A percentile compares a stretch with the other conserved stretches of the same genome.
These are phyloP conservation scores for Drosophila limbata DNA, from an alignment of 2,888 invertebrate species.

Conservation along the genomic window DNA sequence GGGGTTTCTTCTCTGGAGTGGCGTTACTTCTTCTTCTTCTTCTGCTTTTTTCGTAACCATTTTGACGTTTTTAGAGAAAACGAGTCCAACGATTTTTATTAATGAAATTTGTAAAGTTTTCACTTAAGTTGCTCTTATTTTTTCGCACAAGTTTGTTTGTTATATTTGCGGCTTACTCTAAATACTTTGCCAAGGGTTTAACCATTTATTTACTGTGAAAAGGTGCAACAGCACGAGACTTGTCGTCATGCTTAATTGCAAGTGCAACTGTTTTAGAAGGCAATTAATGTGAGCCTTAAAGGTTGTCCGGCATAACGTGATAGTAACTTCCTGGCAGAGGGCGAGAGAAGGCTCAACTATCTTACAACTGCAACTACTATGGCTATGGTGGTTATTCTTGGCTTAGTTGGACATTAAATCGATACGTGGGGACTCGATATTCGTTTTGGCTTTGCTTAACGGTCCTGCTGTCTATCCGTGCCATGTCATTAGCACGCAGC, in stretches of 20 bases:
- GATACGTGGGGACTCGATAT: constrained; percentile 35
- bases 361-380: neutral
- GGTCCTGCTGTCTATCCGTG: constrained; percentile 4
- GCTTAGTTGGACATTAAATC: constrained; percentile 46
- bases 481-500: constrained; percentile 55
- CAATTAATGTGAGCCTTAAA: constrained; percentile 8
- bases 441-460: constrained; percentile 15
- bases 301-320: constrained; percentile 10
- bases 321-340: neutral
- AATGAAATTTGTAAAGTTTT: too few relatives aligned
- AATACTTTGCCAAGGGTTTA: neutral
- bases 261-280: constrained; percentile 9
- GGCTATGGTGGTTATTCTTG: constrained; percentile 22
- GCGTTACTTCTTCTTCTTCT: too few relatives aligned
- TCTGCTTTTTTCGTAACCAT: too few relatives aligned
- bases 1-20: too few relatives aligned
- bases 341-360: neutral
- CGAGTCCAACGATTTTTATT: too few relatives aligned
- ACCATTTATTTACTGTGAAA: neutral
- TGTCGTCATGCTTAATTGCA: neutral
- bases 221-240: neutral
- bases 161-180: neutral
- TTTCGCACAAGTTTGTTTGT: too few relatives aligned
- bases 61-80: too few relatives aligned
- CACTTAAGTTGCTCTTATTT: too few relatives aligned